A percentile compares a stretch with the other conserved stretches of the same genome.
These are phyloP conservation scores for Empidonax traillii DNA, from an alignment of 2,113 vertebrate genomes.

Conservation along the genomic window DNA sequence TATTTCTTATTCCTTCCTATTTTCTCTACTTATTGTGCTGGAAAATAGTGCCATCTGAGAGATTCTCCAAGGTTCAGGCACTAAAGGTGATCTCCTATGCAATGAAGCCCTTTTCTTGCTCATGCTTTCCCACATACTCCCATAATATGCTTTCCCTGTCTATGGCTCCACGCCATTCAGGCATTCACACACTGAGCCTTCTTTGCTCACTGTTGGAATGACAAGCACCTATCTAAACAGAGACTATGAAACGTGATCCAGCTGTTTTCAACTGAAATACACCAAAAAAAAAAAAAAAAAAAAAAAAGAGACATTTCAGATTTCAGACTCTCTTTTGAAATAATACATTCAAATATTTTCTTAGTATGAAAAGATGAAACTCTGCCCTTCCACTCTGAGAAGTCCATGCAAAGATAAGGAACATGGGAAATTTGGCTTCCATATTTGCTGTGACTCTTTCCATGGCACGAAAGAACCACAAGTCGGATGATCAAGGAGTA, in stretches of 20 bases:
- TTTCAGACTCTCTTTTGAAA: neutral
- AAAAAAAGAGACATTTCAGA: neutral
- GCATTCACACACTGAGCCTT: neutral
- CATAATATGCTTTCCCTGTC: neutral
- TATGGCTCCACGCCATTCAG: neutral
- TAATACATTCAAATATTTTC: neutral
- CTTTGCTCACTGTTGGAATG: neutral
- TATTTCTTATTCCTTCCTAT: neutral
- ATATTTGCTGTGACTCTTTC: neutral
- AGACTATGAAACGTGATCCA: neutral
- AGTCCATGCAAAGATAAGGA: neutral
- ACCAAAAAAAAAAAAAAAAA: neutral
- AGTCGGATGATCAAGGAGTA: neutral
- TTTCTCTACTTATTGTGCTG: neutral
- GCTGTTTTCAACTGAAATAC: slow-evolving; percentile 2
- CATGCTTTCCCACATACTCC: neutral
- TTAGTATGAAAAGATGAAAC: neutral
- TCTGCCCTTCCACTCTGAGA: neutral
- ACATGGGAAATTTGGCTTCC: neutral
- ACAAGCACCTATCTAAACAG: neutral
- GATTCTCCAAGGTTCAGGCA: neutral
- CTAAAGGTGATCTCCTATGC: neutral
- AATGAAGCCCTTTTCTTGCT: neutral
- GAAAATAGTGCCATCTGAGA: neutral
- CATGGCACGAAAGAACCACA: neutral